Evolutionary conservation across 2,113 vertebrate species (phyloP).

Genomic region (Struthidea cinerea): DNA sequence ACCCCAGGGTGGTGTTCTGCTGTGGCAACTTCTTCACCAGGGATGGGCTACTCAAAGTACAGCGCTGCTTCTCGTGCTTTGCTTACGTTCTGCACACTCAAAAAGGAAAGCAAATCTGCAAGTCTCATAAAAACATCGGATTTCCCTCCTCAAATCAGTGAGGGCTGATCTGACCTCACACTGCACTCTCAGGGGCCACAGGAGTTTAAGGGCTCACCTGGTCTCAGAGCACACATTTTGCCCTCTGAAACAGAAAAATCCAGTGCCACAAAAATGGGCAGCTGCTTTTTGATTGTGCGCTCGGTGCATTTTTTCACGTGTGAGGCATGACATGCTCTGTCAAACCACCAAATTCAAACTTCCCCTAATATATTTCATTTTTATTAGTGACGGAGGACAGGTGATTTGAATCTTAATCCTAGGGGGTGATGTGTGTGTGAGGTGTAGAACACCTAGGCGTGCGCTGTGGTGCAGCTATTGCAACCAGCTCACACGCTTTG

Average conservation of each 20-base stretch:
- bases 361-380: not conserved
- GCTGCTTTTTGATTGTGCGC: not conserved
- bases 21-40: conserved; percentile 3
- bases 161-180: not conserved
- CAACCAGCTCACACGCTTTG: not conserved
- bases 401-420: conserved; percentile 12
- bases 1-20: not conserved
- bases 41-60: not conserved
- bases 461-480: not conserved
- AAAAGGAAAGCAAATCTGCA: not conserved
- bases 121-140: not conserved
- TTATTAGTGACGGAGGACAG: not conserved
- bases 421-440: not conserved
- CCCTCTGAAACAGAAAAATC: not conserved
- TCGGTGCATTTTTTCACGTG: not conserved
- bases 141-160: not conserved
- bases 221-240: not conserved
- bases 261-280: not conserved
- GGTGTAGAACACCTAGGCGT: not conserved
- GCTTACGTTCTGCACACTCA: not conserved
- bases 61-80: not conserved
- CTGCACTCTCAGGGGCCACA: not conserved
- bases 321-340: not conserved
- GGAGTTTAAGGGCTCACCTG: not conserved
- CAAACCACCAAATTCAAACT: not conserved